These are phyloP conservation scores for Dolichopus griseipennis DNA, from an alignment of 2,888 invertebrate species.

Conservation along the genomic window DNA sequence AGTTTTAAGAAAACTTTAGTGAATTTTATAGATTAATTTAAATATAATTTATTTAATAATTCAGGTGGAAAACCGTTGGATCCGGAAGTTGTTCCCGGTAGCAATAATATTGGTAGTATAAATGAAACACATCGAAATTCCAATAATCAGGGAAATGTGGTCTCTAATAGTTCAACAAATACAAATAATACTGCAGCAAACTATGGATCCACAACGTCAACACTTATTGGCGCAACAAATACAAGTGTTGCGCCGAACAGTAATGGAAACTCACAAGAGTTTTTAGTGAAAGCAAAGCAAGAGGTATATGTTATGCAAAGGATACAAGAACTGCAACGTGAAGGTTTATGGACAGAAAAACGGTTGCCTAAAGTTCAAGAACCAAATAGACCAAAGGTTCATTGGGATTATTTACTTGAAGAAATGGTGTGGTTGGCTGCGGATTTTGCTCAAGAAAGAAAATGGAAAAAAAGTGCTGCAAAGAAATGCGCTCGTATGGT, in stretches of 20 bases:
- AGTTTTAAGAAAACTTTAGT: no score
- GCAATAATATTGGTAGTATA: neutral
- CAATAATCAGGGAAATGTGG: slow-evolving; percentile 23
- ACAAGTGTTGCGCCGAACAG: neutral
- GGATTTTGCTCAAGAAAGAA: slow-evolving; percentile 95
- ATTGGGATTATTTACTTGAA: slow-evolving; percentile 97
- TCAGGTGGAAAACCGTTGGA: neutral
- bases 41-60: neutral
- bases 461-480: slow-evolving; percentile 94
- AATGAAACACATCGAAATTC: neutral
- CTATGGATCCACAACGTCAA: slow-evolving; percentile 19
- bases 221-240: slow-evolving; percentile 12
- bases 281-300: slow-evolving; percentile 78
- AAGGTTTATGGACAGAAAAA: slow-evolving; percentile 90
- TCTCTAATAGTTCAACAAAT: slow-evolving; percentile 26
- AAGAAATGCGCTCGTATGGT: slow-evolving; percentile 87
- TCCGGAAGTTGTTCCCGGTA: neutral
- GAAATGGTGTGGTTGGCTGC: slow-evolving; percentile 98
- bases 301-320: slow-evolving; percentile 90
- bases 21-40: neutral
- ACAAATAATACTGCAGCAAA: slow-evolving; percentile 31
- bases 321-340: slow-evolving; percentile 82
- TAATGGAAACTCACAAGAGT: slow-evolving; percentile 44
- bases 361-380: slow-evolving; percentile 87
- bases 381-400: slow-evolving; percentile 81